Evolutionary conservation across 2,113 vertebrate species (phyloP).

Genomic region (Coturnix japonica): DNA sequence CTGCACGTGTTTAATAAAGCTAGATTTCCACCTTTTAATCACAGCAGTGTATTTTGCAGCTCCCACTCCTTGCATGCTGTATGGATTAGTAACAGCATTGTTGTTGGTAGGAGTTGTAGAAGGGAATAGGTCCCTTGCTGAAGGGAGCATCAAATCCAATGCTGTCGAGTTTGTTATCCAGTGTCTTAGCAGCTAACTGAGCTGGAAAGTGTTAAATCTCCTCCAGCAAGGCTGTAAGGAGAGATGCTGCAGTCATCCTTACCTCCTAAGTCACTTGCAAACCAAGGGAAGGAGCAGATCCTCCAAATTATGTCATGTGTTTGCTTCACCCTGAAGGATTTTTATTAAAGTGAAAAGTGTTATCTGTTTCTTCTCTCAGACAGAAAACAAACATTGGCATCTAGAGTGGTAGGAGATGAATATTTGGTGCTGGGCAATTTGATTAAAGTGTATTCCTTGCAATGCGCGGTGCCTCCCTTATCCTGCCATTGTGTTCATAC

Average conservation of each 20-base stretch:
- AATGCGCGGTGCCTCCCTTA: slow-evolving; percentile 68
- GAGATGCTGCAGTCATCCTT: not conserved
- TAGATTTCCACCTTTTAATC: slow-evolving; percentile 32
- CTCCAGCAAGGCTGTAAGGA: not conserved
- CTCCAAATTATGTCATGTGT: slow-evolving; percentile 22
- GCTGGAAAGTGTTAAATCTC: slow-evolving; percentile 42
- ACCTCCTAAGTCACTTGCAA: not conserved
- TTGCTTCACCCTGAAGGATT: slow-evolving; percentile 35
- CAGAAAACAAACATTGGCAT: slow-evolving; percentile 63
- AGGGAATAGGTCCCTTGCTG: no score
- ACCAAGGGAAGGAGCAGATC: not conserved
- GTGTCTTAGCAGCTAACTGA: not conserved
- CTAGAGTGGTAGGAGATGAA: slow-evolving; percentile 30
- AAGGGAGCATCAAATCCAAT: not conserved
- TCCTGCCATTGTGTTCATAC: slow-evolving; percentile 72
- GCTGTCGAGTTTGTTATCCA: fast-evolving
- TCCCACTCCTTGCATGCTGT: not conserved
- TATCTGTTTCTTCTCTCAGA: slow-evolving; percentile 40
- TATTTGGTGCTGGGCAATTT: slow-evolving; percentile 47
- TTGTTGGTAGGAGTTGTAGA: not conserved
- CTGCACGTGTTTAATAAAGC: not conserved
- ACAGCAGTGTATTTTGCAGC: not conserved
- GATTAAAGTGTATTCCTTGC: slow-evolving; percentile 66
- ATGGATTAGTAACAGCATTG: not conserved
- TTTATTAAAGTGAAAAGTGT: slow-evolving; percentile 49